Evolutionary conservation across 2,113 vertebrate species (phyloP), one percentile per base, ranked within the genome.

Genomic region (Scomber scombrus): DNA sequence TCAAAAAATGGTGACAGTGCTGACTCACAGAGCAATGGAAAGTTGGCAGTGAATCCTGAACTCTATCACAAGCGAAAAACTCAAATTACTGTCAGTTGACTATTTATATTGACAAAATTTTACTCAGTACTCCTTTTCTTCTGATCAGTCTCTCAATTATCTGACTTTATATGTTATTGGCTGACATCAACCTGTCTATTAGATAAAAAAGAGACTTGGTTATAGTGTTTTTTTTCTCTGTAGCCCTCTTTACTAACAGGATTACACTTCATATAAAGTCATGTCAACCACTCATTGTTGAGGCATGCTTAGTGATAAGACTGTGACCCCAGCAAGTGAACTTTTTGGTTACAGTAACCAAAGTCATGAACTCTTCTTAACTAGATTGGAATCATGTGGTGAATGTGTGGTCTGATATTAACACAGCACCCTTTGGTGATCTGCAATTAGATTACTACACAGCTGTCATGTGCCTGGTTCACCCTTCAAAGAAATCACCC

Each of bases 331-430:
- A 12, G 47, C 21, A 45, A 75, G 58, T 26, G 19, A 78, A 73
- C 56, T 31, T 70, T 13, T 75, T 71, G 54, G 51, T 71, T 74
- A 54, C 34, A 43, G 40, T 18, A 64, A 45, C 0, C 19, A 75
- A 71, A 79, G 71, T 85, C 56, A 85, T 80, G 29, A 74, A 75
- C 29, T 70, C 21, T 82, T 71, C 51, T 40, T 72, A 64, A 73
- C 67, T 67, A 31, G 55, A 89, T 83, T 87, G 9, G 23, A 70
- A 64, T 84, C 81, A 89, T 86, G 75, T 65, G 78, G 45, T 7
- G 16, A 85, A 11, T 65, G 74, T 85, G 71, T 75, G 46, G 84
- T 45, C 26, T 52, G 71, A 76, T 40, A 49, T 78, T 81, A 83
- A 69, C 69, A 64, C 19, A 62, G 72, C 58, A 29, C 29, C n/a